These are phyloP conservation scores for Pseudolaguvia tuberculata DNA, from an alignment of 2,113 vertebrate species.

Conservation along the genomic window DNA sequence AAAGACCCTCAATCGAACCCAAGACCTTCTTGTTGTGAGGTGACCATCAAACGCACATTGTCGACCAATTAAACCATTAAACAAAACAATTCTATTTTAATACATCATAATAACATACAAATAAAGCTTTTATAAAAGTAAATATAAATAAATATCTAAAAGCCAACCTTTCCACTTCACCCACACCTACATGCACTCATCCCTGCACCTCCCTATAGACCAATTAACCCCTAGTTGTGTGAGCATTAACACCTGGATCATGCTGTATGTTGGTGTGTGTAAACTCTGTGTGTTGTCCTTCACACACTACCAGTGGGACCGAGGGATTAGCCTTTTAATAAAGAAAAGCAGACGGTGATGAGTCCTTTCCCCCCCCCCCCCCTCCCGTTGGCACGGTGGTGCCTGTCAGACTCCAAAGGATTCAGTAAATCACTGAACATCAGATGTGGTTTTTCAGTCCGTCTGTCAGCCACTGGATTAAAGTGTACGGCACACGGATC, in stretches of 20 bases:
- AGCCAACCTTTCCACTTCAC: neutral
- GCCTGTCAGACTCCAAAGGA: neutral
- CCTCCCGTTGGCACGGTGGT: neutral
- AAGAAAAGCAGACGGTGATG: constrained; percentile 4
- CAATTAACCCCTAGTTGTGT: constrained; percentile 64
- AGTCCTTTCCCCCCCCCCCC: neutral
- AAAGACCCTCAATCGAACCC: no score
- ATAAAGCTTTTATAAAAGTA: no score
- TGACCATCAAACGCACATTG: no score
- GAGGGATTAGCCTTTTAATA: constrained; percentile 50
- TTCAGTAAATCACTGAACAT: neutral
- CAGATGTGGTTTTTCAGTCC: neutral
- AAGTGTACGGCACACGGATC: neutral
- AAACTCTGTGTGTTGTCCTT: constrained; percentile 57
- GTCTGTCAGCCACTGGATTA: neutral
- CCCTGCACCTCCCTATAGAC: constrained; percentile 27
- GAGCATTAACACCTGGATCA: constrained; percentile 51
- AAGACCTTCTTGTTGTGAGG: no score
- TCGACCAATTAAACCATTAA: no score
- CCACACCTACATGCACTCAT: constrained; percentile 14
- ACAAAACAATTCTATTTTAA: no score
- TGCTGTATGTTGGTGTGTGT: constrained; percentile 45
- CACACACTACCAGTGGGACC: constrained; percentile 50
- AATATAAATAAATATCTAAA: no score
- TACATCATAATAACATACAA: no score